Evolutionary conservation across 2,797 vertebrate species (phyloP), one percentile per base, ranked within the genome.

Genomic region (Syngnathus acus): DNA sequence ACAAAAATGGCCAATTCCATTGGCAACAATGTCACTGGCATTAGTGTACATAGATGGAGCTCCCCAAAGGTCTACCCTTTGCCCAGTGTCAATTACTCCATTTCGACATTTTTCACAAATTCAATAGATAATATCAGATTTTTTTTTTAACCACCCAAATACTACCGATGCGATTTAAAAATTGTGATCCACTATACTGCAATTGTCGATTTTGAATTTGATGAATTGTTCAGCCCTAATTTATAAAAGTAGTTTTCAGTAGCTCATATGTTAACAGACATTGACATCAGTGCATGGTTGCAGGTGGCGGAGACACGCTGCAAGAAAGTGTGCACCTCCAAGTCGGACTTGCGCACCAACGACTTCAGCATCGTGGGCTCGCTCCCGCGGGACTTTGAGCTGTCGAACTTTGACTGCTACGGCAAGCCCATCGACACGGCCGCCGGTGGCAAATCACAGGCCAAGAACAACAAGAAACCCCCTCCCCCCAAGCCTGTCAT

Each of bases 361-460:
- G 97, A 99, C 87, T 99, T 99, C 91, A 99, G 97, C 92, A 99
- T 99, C 1, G 97, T 99, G 76, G 97, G 97, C 70, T 99, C 97
- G 11, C 93, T 99, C 83, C 97, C 97, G 1, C 93, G 95, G 81
- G 97, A 99, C 93, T 99, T 99, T 88, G 95, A 98, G 82, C 89
- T 99, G 81, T 98, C 97, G 10, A 99, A 99, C 89, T 98, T 98
- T 88, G 95, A 99, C 91, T 99, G 97, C 91, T 99, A 98, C 14
- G 96, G 97, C 67, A 98, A 99, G 82, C 92, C 97, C 69, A 96
- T 99, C 68, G 90, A 96, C 62, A 92, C 91, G 43, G 88, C 87
- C 77, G 74, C 85, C 54, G 86, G 87, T 0, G 92, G 94, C 65
- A 98, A 96, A 83, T 93, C 92, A 45, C 94, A 94, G 87, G 89